Evolutionary conservation across 2,888 invertebrate species (phyloP).

Genomic region (Brachyopa scutellaris): DNA sequence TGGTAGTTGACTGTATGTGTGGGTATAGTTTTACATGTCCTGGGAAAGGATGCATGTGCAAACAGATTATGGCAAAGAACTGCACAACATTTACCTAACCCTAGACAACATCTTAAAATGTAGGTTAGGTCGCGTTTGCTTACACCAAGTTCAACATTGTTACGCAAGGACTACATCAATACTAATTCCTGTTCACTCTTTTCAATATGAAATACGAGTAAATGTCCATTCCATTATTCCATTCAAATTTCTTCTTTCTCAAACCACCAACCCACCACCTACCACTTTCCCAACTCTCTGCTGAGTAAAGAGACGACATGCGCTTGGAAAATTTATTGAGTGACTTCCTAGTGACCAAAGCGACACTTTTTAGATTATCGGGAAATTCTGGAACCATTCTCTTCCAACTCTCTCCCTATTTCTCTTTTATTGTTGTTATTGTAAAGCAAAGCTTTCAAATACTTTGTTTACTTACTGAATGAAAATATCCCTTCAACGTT

Average conservation of each 20-base stretch:
- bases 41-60: not conserved
- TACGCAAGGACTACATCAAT: constrained; percentile 71
- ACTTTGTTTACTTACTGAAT: constrained; percentile 25
- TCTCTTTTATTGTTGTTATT: not conserved
- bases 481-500: constrained; percentile 9
- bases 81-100: constrained; percentile 36
- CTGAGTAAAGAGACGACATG: constrained; percentile 55
- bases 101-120: constrained; percentile 59
- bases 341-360: constrained; percentile 17
- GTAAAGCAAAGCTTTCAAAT: constrained; percentile 12
- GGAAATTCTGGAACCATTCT: not conserved
- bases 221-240: constrained; percentile 65
- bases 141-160: constrained; percentile 45
- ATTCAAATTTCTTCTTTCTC: constrained; percentile 13
- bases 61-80: not conserved
- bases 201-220: constrained; percentile 27
- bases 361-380: not conserved
- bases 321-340: constrained; percentile 11
- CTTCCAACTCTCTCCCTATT: not conserved
- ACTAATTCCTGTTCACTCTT: constrained; percentile 48
- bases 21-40: not conserved
- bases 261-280: not conserved
- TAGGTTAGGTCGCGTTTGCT: constrained; percentile 67
- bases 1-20: not conserved
- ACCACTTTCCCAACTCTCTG: not conserved